Evolutionary conservation across 1,140 invertebrate species (phyloP).

Genomic region (Plectus sambesii): DNA sequence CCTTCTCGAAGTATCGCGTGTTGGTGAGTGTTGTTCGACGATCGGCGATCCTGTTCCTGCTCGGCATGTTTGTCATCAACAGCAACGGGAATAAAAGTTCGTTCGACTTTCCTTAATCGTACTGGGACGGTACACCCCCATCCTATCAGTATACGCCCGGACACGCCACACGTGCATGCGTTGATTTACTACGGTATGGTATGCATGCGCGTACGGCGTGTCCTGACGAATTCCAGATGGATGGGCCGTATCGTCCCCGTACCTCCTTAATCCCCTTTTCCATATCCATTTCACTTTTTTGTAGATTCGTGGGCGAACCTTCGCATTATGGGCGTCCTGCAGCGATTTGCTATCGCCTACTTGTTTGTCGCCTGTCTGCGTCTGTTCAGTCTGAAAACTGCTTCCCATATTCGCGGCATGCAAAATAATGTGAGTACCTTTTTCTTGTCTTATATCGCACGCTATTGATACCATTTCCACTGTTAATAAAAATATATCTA

Average conservation of each 20-base stretch:
- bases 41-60: constrained; percentile 13
- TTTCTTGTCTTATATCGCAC: too few relatives aligned
- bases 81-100: constrained; percentile 8
- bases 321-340: constrained; percentile 66
- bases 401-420: too few relatives aligned
- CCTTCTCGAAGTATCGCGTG: constrained; percentile 59
- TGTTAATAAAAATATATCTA: too few relatives aligned
- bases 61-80: constrained; percentile 11
- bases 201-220: too few relatives aligned
- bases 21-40: constrained; percentile 48
- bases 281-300: constrained; percentile 43
- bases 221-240: too few relatives aligned
- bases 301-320: constrained; percentile 46
- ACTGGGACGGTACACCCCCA: too few relatives aligned
- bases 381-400: too few relatives aligned
- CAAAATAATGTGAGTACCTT: too few relatives aligned
- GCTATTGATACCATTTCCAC: too few relatives aligned
- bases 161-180: too few relatives aligned
- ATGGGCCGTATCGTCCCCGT: constrained; percentile 2
- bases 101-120: constrained; percentile 9
- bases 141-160: too few relatives aligned
- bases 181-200: too few relatives aligned
- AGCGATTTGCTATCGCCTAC: constrained; percentile 68
- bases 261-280: constrained; percentile 7
- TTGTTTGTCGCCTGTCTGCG: constrained; percentile 57